Evolutionary conservation across 2,113 vertebrate species (phyloP).

Genomic region (Pithys albifrons): DNA sequence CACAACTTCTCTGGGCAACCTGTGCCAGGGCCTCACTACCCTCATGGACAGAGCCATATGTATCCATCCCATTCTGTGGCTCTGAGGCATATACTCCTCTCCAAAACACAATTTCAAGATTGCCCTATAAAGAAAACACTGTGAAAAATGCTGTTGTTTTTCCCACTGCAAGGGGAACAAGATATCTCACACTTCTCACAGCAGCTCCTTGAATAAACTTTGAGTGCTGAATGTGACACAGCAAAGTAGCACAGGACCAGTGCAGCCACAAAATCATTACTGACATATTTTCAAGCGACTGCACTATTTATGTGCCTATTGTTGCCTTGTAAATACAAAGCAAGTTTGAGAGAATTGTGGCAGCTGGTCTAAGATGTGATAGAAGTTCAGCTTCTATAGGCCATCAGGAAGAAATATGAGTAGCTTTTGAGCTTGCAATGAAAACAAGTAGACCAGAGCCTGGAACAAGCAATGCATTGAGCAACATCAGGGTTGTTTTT

Average conservation of each 20-base stretch:
- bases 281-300: constrained; percentile 25
- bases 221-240: neutral
- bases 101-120: neutral
- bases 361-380: neutral
- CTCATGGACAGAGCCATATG: too few relatives aligned
- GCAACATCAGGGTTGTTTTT: neutral
- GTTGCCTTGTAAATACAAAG: constrained; percentile 52
- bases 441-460: neutral
- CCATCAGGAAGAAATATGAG: constrained; percentile 30
- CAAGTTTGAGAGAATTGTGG: neutral
- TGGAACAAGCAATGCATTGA: neutral
- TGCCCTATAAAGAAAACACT: neutral
- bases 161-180: neutral
- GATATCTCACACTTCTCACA: neutral
- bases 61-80: neutral
- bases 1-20: neutral
- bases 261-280: constrained; percentile 6
- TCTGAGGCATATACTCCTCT: neutral
- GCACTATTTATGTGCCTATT: constrained; percentile 17
- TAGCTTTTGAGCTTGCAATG: neutral
- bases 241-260: neutral
- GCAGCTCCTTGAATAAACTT: neutral
- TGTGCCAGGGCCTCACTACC: neutral
- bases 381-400: neutral
- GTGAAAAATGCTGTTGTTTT: neutral